Conservation (phyloP, 2,797 vertebrate genomes). For the Clarias platycephalus region DNA sequence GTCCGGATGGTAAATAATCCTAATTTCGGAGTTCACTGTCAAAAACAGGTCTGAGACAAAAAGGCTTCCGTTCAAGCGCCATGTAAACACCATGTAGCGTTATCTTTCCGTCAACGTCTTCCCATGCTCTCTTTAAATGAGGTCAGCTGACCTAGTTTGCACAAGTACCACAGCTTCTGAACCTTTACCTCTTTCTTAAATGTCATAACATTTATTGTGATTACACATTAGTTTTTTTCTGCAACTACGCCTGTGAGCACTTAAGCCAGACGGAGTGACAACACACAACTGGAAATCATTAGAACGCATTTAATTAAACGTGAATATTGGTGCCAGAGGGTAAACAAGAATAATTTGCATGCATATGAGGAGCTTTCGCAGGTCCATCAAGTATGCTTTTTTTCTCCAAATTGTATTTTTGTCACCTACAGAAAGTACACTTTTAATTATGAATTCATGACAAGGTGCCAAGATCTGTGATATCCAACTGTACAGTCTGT, state of each 20-base stretch:
- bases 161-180: neutral
- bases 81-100: no score
- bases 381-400: neutral
- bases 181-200: neutral
- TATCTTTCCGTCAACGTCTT: no score
- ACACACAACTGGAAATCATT: conserved; percentile 14
- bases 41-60: no score
- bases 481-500: neutral
- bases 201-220: conserved; percentile 6
- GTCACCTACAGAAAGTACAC: neutral
- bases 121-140: no score
- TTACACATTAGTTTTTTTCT: conserved; percentile 29
- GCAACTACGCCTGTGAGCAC: neutral
- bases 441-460: neutral
- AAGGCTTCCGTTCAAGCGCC: no score
- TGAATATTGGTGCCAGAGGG: neutral
- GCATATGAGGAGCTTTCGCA: neutral
- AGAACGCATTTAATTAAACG: conserved; percentile 32
- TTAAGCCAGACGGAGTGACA: neutral
- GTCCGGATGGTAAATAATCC: no score
- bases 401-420: neutral
- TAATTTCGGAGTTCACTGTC: no score
- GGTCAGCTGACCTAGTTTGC: no score
- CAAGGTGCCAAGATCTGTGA: neutral
- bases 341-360: conserved; percentile 31